These are phyloP conservation scores for Rotaria socialis DNA, from an alignment of 2,888 invertebrate species.

Conservation along the genomic window DNA sequence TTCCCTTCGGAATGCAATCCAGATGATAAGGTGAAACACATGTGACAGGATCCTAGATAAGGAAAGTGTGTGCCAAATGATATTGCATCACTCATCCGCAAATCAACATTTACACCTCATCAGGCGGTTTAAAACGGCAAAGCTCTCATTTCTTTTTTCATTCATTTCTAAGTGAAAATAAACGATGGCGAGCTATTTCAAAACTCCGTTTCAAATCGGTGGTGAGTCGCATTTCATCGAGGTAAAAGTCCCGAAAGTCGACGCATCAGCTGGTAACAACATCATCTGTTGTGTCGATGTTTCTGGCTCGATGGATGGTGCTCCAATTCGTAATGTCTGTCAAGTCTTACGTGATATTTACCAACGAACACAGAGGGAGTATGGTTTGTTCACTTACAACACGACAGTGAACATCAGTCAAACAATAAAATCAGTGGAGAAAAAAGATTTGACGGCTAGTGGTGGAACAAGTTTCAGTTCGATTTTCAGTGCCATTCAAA, in stretches of 20 bases:
- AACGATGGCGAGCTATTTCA: conserved; percentile 38
- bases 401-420: neutral
- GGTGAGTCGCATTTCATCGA: conserved; percentile 30
- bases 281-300: conserved; percentile 40
- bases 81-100: too few species aligned
- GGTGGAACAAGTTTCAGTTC: conserved; percentile 37
- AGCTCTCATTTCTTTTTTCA: too few species aligned
- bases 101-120: too few species aligned
- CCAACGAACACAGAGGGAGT: conserved; percentile 36
- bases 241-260: conserved; percentile 34
- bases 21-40: too few species aligned
- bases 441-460: conserved; percentile 7
- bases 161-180: neutral
- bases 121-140: too few species aligned
- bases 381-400: conserved; percentile 40
- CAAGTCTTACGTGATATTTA: conserved; percentile 40
- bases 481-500: neutral
- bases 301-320: conserved; percentile 39
- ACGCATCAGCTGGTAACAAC: neutral
- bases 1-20: too few species aligned
- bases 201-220: conserved; percentile 20
- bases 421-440: conserved; percentile 35
- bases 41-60: too few species aligned
- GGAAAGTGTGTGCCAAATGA: too few species aligned
- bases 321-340: conserved; percentile 39